phyloP scores from a whole-genome alignment of 2,113 vertebrate genomes.

The Balaenoptera acutorostrata region DNA sequence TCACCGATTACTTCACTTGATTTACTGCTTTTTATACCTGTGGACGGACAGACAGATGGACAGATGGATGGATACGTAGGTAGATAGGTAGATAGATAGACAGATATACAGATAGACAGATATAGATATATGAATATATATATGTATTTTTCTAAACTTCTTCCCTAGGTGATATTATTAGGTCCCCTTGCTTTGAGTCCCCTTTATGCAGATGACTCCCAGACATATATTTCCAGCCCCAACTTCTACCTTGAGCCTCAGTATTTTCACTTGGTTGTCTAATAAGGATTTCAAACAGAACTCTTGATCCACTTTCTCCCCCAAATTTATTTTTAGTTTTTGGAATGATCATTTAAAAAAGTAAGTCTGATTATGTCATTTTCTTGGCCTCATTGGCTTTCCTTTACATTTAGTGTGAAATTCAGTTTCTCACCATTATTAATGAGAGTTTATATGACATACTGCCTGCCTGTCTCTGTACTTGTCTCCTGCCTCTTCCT shows the following conservation, averaged over 20 bases:
- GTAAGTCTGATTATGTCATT: background rate
- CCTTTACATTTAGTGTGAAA: slow-evolving; percentile 14
- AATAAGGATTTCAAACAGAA: background rate
- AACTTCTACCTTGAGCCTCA: background rate
- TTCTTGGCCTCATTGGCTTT: background rate
- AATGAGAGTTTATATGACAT: background rate
- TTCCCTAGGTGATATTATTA: background rate
- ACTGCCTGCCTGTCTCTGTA: background rate
- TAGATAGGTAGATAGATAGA: background rate
- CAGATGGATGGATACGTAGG: background rate
- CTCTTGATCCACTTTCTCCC: background rate
- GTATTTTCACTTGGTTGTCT: background rate
- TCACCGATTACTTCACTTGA: background rate
- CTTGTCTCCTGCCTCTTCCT: background rate
- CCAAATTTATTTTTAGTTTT: background rate
- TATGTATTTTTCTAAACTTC: background rate
- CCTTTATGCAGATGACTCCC: background rate
- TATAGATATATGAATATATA: background rate
- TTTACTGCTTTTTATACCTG: background rate
- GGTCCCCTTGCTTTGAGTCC: background rate
- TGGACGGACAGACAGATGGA: background rate
- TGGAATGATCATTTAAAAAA: background rate
- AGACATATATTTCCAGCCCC: background rate
- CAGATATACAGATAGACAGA: background rate
- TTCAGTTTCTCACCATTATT: background rate